Conservation (phyloP, 1,140 invertebrate species). For the Leptestheria dahalacensis region DNA sequence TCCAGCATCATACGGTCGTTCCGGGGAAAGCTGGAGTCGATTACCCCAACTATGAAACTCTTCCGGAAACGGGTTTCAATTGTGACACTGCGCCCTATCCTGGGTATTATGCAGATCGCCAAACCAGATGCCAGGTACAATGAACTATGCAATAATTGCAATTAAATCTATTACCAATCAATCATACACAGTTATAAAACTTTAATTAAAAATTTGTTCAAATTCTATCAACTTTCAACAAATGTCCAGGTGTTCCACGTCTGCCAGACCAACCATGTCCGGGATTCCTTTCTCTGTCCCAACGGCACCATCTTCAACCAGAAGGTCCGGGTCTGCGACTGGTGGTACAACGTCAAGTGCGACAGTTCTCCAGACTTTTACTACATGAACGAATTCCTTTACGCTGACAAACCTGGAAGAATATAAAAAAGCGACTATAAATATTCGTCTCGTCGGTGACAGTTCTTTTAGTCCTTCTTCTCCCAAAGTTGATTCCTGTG, state of each 20-base stretch:
- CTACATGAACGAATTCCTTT: background rate
- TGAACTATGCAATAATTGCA: too few relatives aligned
- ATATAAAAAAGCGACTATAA: too few relatives aligned
- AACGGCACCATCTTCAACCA: constrained; percentile 82
- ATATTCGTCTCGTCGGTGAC: too few relatives aligned
- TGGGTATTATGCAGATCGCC: constrained; percentile 72
- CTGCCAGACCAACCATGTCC: constrained; percentile 28
- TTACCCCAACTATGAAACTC: background rate
- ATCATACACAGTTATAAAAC: background rate
- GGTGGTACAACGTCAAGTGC: constrained; percentile 84
- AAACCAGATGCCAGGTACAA: constrained; percentile 73
- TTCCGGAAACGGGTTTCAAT: background rate
- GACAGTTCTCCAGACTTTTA: background rate
- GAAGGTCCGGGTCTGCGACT: constrained; percentile 70
- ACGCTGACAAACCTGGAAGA: too few relatives aligned
- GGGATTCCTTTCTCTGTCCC: constrained; percentile 56
- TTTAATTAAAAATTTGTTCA: background rate
- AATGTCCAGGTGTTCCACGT: constrained; percentile 33
- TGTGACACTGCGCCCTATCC: constrained; percentile 27
- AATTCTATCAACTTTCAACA: constrained; percentile 23
- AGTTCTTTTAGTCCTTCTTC: too few relatives aligned
- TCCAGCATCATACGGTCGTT: background rate
- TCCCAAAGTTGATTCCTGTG: too few relatives aligned
- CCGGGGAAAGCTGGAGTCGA: background rate
- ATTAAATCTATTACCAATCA: constrained; percentile 36